Conservation (phyloP, 2,888 invertebrate genomes). For the Smittia aterrima region DNA sequence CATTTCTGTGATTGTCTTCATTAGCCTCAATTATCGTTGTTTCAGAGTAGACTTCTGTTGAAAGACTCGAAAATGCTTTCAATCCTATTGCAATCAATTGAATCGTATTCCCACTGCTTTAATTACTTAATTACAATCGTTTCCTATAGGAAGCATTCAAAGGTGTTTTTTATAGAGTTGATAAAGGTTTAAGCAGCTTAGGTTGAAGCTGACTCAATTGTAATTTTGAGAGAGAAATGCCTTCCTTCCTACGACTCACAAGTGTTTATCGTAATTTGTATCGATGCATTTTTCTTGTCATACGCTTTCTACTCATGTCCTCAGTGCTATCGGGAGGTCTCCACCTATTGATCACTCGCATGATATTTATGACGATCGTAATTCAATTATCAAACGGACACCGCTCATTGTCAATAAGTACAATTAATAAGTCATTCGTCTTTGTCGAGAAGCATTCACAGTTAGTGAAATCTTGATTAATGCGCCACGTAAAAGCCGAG, state of each 20-base stretch:
- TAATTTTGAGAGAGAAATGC: neutral
- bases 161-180: neutral
- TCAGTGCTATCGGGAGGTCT: neutral
- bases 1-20: constrained; percentile 33
- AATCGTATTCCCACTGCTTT: neutral
- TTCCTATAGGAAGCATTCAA: neutral
- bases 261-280: neutral
- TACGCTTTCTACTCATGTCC: neutral
- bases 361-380: neutral
- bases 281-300: neutral
- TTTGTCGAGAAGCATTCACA: neutral
- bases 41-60: constrained; percentile 15
- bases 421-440: constrained; percentile 3
- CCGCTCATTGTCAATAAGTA: neutral
- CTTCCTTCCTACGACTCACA: neutral
- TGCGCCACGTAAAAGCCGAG: too few species aligned
- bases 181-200: neutral
- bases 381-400: neutral
- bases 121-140: neutral
- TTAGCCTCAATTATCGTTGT: constrained; percentile 25
- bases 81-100: neutral
- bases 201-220: neutral
- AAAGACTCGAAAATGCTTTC: constrained; percentile 16
- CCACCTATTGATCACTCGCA: neutral
- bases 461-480: neutral